Evolutionary conservation across 2,888 invertebrate species (phyloP).

Genomic region (Phaedon cochleariae): DNA sequence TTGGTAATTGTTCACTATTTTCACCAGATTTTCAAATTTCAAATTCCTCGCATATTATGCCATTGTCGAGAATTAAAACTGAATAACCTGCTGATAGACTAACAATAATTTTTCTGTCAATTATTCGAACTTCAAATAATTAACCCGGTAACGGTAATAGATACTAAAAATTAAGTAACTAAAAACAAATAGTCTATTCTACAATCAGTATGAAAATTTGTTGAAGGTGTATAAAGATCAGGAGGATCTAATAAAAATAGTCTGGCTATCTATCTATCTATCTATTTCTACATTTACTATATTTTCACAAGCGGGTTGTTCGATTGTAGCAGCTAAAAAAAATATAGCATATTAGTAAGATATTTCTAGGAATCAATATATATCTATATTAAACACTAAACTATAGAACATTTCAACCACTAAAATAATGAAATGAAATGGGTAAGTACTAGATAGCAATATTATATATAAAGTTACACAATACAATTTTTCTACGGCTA

Average conservation of each 20-base stretch:
- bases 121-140: too few species aligned
- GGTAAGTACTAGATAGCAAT: too few species aligned
- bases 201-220: constrained; percentile 32
- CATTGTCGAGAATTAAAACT: neutral
- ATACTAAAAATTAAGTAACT: neutral
- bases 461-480: too few species aligned
- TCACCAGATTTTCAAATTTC: too few species aligned
- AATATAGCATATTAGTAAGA: too few species aligned
- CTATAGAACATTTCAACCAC: neutral
- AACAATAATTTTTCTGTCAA: too few species aligned
- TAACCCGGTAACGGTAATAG: neutral
- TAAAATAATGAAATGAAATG: constrained; percentile 4
- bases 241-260: constrained; percentile 32
- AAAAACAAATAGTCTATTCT: constrained; percentile 16
- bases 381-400: neutral
- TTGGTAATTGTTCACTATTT: too few species aligned
- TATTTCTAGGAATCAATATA: neutral
- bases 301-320: constrained; percentile 77
- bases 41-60: neutral
- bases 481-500: too few species aligned
- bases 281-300: constrained; percentile 40
- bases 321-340: constrained; percentile 81
- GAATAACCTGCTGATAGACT: neutral
- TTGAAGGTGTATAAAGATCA: constrained; percentile 32
- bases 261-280: too few species aligned